Evolutionary conservation across 2,113 vertebrate genomes (phyloP).

Genomic region (Amia ocellicauda): DNA sequence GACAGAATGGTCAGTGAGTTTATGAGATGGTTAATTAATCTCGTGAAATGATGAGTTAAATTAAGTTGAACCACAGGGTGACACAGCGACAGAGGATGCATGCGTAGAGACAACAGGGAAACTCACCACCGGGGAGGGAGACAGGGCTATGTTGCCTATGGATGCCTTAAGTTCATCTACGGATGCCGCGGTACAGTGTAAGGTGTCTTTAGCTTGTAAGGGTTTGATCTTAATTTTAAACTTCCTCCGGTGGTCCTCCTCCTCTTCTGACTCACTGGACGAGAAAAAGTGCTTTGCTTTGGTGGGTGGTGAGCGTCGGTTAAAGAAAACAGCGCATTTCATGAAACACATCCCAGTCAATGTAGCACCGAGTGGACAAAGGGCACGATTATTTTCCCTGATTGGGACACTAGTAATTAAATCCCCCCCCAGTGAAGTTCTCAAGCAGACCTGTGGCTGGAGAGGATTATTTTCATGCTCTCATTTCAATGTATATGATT

Average conservation of each 20-base stretch:
- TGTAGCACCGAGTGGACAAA: too few species aligned
- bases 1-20: too few species aligned
- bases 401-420: too few species aligned
- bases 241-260: conserved; percentile 88
- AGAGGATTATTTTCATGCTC: too few species aligned
- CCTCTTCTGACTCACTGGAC: conserved; percentile 94
- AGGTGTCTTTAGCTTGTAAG: conserved; percentile 75
- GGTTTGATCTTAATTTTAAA: conserved; percentile 97
- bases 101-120: neutral
- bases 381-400: too few species aligned
- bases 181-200: conserved; percentile 73
- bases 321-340: conserved; percentile 75
- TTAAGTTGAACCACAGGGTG: too few species aligned
- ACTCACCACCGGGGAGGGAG: conserved; percentile 93
- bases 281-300: conserved; percentile 92
- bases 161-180: conserved; percentile 93
- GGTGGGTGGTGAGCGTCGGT: conserved; percentile 72
- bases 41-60: neutral
- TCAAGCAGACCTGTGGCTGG: too few species aligned
- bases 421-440: too few species aligned
- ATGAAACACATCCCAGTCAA: too few species aligned
- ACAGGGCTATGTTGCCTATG: conserved; percentile 86
- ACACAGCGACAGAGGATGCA: too few species aligned
- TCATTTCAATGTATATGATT: too few species aligned
- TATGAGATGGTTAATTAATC: too few species aligned